Evolutionary conservation across 2,888 invertebrate species (phyloP).

Genomic region (Meliscaeva auricollis): DNA sequence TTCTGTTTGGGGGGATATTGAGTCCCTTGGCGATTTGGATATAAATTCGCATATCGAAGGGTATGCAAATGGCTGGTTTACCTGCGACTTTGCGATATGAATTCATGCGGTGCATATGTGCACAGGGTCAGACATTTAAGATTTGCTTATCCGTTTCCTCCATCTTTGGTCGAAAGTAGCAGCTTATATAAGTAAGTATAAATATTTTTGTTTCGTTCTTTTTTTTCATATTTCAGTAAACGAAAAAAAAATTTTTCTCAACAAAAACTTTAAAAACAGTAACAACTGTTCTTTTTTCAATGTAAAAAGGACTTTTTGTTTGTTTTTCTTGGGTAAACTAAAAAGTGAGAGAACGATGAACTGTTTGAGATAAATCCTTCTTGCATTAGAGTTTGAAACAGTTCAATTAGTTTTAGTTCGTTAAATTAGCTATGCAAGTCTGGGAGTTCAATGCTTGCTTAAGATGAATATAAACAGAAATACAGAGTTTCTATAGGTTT

Average conservation of each 20-base stretch:
- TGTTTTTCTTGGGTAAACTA: not conserved
- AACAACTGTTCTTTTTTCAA: not conserved
- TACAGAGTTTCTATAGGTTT: too few relatives aligned
- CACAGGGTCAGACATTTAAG: slow-evolving; percentile 46
- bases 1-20: slow-evolving; percentile 31
- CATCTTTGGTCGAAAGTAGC: slow-evolving; percentile 34
- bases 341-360: slow-evolving; percentile 17
- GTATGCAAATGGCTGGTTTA: slow-evolving; percentile 70
- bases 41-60: slow-evolving; percentile 22
- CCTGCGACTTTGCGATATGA: slow-evolving; percentile 56
- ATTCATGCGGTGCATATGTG: slow-evolving; percentile 34
- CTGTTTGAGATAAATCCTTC: slow-evolving; percentile 23
- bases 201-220: slow-evolving; percentile 16
- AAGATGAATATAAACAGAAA: too few relatives aligned
- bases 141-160: slow-evolving; percentile 50
- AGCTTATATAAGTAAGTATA: slow-evolving; percentile 1
- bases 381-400: slow-evolving; percentile 44
- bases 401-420: slow-evolving; percentile 52
- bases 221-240: slow-evolving; percentile 10
- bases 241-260: not conserved
- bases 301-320: not conserved
- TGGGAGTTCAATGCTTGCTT: too few relatives aligned
- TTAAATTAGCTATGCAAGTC: not conserved
- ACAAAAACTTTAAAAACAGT: slow-evolving; percentile 30
- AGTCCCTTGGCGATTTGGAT: slow-evolving; percentile 61